Conservation (phyloP, 2,113 vertebrate genomes). For the Oplegnathus fasciatus region DNA sequence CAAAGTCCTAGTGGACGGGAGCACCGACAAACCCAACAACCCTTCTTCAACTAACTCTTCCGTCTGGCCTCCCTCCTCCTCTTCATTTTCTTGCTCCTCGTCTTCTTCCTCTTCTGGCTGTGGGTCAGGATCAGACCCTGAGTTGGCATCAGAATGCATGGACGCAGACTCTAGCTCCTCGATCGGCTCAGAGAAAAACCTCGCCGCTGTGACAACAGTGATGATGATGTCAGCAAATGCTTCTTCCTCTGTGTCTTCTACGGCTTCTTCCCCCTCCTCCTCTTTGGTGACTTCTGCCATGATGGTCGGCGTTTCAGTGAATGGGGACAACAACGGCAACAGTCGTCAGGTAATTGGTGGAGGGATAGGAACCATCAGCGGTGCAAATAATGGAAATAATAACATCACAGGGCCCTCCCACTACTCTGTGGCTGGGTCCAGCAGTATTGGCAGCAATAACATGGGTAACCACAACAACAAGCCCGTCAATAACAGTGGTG, state of each 20-base stretch:
- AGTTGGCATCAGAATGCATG: slow-evolving; percentile 95
- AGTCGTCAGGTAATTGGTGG: slow-evolving; percentile 79
- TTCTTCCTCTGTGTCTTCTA: slow-evolving; percentile 75
- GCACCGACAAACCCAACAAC: slow-evolving; percentile 87
- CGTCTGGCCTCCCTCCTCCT: slow-evolving; percentile 80
- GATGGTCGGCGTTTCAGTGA: slow-evolving; percentile 83
- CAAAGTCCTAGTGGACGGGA: slow-evolving; percentile 93
- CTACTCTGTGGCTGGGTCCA: slow-evolving; percentile 72
- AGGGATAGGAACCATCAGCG: slow-evolving; percentile 66
- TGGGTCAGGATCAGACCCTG: slow-evolving; percentile 89
- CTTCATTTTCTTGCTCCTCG: slow-evolving; percentile 80
- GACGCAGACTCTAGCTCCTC: slow-evolving; percentile 94
- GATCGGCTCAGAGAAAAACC: slow-evolving; percentile 92
- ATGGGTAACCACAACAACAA: slow-evolving; percentile 85
- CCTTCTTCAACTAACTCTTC: slow-evolving; percentile 74
- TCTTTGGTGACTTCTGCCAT: slow-evolving; percentile 66
- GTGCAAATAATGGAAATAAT: slow-evolving; percentile 74
- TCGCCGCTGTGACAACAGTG: slow-evolving; percentile 86
- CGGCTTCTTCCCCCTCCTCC: slow-evolving; percentile 65
- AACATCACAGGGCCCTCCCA: slow-evolving; percentile 64
- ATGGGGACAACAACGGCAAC: slow-evolving; percentile 89
- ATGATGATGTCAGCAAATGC: slow-evolving; percentile 85
- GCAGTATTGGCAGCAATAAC: slow-evolving; percentile 92
- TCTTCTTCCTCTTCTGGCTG: slow-evolving; percentile 80
- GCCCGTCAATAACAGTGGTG: slow-evolving; percentile 66